Conservation (phyloP, 2,113 vertebrate species). For the Colistium nudipinnis region DNA sequence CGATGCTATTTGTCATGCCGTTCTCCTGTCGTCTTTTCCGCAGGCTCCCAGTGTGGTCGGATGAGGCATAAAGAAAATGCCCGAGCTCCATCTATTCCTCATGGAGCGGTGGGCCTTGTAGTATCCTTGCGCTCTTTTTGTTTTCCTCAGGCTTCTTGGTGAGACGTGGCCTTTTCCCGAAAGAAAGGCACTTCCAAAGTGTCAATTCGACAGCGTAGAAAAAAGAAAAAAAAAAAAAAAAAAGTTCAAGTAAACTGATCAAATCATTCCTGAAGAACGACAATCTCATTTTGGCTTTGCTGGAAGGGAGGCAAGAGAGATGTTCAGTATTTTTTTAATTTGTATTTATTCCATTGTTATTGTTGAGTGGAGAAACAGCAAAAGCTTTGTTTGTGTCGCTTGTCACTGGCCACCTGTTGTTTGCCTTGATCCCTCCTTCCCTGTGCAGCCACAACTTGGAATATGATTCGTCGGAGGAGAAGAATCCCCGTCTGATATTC, state of each 20-base stretch:
- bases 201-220: too few species aligned
- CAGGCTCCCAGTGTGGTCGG: conserved; percentile 86
- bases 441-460: conserved; percentile 81
- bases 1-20: conserved; percentile 14
- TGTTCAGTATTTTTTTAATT: too few species aligned
- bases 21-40: conserved; percentile 36
- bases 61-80: conserved; percentile 86
- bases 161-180: conserved; percentile 10
- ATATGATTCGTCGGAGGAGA: conserved; percentile 80
- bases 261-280: too few species aligned
- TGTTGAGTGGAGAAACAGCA: conserved; percentile 38
- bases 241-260: too few species aligned
- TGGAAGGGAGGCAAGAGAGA: too few species aligned
- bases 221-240: too few species aligned
- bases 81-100: conserved; percentile 82
- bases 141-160: not conserved
- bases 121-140: conserved; percentile 78
- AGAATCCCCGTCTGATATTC: conserved; percentile 82
- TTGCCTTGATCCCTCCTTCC: conserved; percentile 68
- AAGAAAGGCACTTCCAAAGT: conserved; percentile 1
- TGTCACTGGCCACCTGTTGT: conserved; percentile 42
- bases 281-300: too few species aligned
- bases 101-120: conserved; percentile 82
- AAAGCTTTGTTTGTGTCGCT: conserved; percentile 16
- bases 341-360: too few species aligned